Percentiles rank a stretch among this genome's conserved stretches.
Evolutionary conservation across 2,797 vertebrate genomes (phyloP).

Genomic region (Mergus octosetaceus): DNA sequence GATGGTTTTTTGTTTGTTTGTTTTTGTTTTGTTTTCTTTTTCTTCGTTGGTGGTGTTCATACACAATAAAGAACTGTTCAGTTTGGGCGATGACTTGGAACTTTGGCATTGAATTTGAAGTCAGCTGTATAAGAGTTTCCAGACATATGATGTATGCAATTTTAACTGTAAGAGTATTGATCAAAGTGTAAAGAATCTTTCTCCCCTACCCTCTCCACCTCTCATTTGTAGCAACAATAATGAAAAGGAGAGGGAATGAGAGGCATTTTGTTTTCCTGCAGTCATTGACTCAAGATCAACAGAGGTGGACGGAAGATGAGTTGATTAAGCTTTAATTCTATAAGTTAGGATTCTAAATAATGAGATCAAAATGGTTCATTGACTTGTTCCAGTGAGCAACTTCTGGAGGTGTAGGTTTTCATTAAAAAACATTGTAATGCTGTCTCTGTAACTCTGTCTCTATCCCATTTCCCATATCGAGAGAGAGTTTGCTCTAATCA

Average conservation of each 20-base stretch:
- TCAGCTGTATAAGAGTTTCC: background rate
- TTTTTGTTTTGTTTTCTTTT: background rate
- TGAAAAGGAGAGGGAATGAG: background rate
- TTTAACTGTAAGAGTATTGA: background rate
- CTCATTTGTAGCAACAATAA: background rate
- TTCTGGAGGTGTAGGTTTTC: conserved; percentile 14
- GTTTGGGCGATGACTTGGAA: background rate
- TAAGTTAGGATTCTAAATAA: conserved; percentile 38
- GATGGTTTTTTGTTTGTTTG: background rate
- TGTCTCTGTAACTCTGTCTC: background rate
- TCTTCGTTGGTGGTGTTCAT: background rate
- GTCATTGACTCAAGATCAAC: background rate
- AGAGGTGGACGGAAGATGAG: background rate
- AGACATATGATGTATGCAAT: fast-evolving
- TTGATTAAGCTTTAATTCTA: conserved; percentile 15
- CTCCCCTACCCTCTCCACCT: background rate
- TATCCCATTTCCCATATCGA: background rate
- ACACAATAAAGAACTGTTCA: background rate
- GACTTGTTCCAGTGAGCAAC: conserved; percentile 10
- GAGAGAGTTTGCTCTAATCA: background rate
- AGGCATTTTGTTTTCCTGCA: background rate
- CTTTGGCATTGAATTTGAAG: background rate
- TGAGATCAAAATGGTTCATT: conserved; percentile 38
- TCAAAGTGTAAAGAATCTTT: background rate
- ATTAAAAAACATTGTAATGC: background rate